Evolutionary conservation across 2,113 vertebrate genomes (phyloP).

Genomic region (Burhinus bistriatus): DNA sequence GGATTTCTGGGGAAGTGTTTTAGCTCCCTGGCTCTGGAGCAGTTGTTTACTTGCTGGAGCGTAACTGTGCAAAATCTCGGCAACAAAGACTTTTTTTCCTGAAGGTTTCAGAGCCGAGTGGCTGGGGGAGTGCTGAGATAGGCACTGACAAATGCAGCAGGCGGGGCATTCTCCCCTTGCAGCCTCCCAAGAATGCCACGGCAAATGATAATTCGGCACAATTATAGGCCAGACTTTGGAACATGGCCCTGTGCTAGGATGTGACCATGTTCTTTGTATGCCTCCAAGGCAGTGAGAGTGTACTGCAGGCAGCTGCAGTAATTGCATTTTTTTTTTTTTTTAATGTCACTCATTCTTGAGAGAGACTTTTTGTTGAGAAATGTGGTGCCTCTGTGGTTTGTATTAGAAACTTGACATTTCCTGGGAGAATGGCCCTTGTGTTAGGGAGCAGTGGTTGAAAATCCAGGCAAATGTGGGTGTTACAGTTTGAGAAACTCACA

Average conservation of each 20-base stretch:
- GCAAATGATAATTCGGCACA: neutral
- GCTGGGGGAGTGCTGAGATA: neutral
- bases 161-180: neutral
- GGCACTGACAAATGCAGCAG: neutral
- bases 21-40: neutral
- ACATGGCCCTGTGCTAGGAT: neutral
- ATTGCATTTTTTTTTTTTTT: neutral
- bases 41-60: conserved; percentile 1
- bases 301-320: neutral
- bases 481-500: no score
- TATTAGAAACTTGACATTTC: neutral
- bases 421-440: neutral
- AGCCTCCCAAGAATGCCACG: neutral
- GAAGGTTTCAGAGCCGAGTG: neutral
- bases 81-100: neutral
- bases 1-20: neutral
- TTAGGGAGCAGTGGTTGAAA: neutral
- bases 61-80: neutral
- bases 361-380: neutral
- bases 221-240: conserved; percentile 4
- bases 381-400: neutral
- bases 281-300: neutral
- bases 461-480: neutral
- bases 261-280: conserved; percentile 16
- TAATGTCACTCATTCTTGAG: neutral